Conservation (phyloP, 2,113 vertebrate species). For the Scartelaos histophorus region DNA sequence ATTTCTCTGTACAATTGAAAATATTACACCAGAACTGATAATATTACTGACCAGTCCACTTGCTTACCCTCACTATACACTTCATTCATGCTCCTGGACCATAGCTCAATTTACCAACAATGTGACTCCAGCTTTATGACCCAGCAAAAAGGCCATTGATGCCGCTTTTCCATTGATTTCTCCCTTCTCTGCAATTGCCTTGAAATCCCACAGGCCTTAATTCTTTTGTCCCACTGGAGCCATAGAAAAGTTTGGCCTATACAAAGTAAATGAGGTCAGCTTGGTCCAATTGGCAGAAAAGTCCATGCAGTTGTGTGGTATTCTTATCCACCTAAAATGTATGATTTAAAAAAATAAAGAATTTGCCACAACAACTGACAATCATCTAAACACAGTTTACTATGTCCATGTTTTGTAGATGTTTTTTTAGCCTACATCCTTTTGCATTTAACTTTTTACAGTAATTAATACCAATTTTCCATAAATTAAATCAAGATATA, state of each 20-base stretch:
- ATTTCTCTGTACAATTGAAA: too few relatives aligned
- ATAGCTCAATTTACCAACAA: slow-evolving; percentile 14
- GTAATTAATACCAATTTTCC: too few relatives aligned
- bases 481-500: too few relatives aligned
- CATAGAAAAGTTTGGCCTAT: slow-evolving; percentile 8
- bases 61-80: not conserved
- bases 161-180: slow-evolving; percentile 16
- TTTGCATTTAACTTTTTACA: too few relatives aligned
- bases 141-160: slow-evolving; percentile 20
- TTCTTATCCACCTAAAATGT: too few relatives aligned
- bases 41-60: not conserved
- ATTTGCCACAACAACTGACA: too few relatives aligned
- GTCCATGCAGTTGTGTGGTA: not conserved
- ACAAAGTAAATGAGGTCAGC: slow-evolving; percentile 24
- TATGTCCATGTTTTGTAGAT: too few relatives aligned
- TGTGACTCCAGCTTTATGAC: slow-evolving; percentile 25
- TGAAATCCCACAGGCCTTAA: slow-evolving; percentile 5
- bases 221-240: not conserved
- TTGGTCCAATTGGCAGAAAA: slow-evolving; percentile 14
- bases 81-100: not conserved
- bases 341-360: too few relatives aligned
- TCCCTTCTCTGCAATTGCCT: slow-evolving; percentile 10
- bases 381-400: too few relatives aligned
- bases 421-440: too few relatives aligned
- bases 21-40: not conserved